Evolutionary conservation across 2,797 vertebrate species (phyloP), one percentile per base, ranked within the genome.

Genomic region (Brachyalestes nurse): DNA sequence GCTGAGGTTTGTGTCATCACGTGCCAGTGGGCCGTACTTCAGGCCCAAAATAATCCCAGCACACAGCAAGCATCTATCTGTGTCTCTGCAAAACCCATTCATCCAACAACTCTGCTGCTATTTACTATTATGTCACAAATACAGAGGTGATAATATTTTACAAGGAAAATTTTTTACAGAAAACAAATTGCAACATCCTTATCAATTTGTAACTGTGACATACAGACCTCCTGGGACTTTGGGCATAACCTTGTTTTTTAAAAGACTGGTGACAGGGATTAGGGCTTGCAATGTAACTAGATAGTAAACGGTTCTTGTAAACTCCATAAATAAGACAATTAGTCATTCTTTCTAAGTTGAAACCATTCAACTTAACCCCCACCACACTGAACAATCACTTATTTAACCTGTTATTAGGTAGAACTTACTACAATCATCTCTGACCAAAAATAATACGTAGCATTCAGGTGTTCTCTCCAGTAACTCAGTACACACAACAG

Each of bases 1-100:
- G 71, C 45, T 60, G 55, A 72, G 49, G 66, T 79, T 69, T 79
- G 40, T 79, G 77, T 72, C 57, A 79, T 79, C 67, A 51, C 40
- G 28, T 49, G 77, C 77, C 77, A 72, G 47, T 64, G 77, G 69
- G 42, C 69, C 23, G 6, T 51, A 53, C 19, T 23, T 25, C 8
- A 74, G n/a, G 55, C 34, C 38, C 3, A 60, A 19, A 74, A 23
- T 25, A 60, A 42, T 74, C 34, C 10, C 53, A 74, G 38, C 53
- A 61, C 55, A 60, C 72, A 57, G 10, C 25, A 13, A 38, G 19
- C 13, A 21, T 40, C 51, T 38, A 57, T 25, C 25, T 21, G 9
- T 4, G 19, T 57, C 21, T 72, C 28, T 57, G 14, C 71, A 74
- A 42, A 60, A 42, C 2, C 5, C 72, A 60, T n/a, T n/a, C n/a